phyloP scores from a whole-genome alignment of 2,113 vertebrate species.

The Melanerpes aurifrons region DNA sequence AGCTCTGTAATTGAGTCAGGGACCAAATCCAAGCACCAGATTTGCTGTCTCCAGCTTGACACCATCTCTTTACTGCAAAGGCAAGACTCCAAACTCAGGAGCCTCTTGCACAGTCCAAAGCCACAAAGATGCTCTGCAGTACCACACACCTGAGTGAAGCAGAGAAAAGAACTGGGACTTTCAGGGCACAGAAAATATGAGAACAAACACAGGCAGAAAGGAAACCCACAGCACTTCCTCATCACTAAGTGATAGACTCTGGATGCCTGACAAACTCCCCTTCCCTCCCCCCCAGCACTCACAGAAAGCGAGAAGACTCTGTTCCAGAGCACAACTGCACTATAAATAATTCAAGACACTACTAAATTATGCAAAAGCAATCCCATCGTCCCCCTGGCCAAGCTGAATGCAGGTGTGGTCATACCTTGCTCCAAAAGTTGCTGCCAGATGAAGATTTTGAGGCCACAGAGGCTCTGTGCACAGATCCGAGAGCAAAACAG shows the following conservation, averaged over 20 bases:
- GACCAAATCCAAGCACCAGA: not conserved
- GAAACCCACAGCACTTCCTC: slow-evolving; percentile 10
- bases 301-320: slow-evolving; percentile 36
- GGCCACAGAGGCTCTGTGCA: slow-evolving; percentile 12
- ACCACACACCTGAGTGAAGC: not conserved
- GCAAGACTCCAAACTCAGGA: not conserved
- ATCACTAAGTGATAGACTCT: not conserved
- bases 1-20: not conserved
- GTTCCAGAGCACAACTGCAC: slow-evolving; percentile 54
- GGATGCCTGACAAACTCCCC: slow-evolving; percentile 26
- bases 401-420: slow-evolving; percentile 54
- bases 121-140: not conserved
- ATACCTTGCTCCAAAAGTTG: slow-evolving; percentile 35
- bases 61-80: not conserved
- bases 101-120: not conserved
- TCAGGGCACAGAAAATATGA: not conserved
- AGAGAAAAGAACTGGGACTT: not conserved
- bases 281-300: not conserved
- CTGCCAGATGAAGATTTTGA: slow-evolving; percentile 23
- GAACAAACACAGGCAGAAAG: not conserved
- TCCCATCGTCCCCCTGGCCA: slow-evolving; percentile 15
- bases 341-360: slow-evolving; percentile 60
- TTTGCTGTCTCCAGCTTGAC: not conserved
- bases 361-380: slow-evolving; percentile 71
- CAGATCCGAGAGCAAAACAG: not conserved